Conservation (phyloP, 2,888 invertebrate species). For the Pinctada fucata region DNA sequence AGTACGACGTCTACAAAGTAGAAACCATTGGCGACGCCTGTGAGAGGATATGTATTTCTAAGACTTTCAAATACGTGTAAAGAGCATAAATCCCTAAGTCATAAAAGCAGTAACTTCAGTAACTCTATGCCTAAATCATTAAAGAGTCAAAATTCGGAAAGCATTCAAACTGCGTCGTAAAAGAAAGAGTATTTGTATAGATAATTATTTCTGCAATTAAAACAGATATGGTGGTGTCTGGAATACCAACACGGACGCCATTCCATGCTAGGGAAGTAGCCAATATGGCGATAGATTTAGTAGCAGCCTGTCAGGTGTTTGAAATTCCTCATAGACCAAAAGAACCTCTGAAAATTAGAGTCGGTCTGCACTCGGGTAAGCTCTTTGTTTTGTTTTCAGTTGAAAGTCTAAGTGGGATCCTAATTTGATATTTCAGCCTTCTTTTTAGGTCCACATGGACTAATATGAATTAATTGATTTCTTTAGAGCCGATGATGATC, state of each 20-base stretch:
- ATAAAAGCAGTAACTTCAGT: neutral
- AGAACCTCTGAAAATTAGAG: conserved; percentile 63
- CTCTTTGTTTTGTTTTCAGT: too few relatives aligned
- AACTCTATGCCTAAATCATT: neutral
- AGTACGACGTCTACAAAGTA: conserved; percentile 69
- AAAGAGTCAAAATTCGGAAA: too few relatives aligned
- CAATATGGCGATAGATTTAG: conserved; percentile 66
- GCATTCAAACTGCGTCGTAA: too few relatives aligned
- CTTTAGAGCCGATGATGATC: too few relatives aligned
- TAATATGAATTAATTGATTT: too few relatives aligned
- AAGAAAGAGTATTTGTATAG: too few relatives aligned
- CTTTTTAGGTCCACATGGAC: too few relatives aligned
- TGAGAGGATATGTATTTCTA: conserved; percentile 47
- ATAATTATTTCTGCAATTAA: too few relatives aligned
- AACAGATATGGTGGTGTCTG: conserved; percentile 73
- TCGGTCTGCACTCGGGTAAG: conserved; percentile 69
- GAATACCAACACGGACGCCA: conserved; percentile 61
- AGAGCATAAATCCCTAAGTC: too few relatives aligned
- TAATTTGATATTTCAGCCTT: too few relatives aligned
- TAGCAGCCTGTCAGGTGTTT: conserved; percentile 57
- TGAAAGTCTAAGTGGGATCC: too few relatives aligned
- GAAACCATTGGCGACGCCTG: conserved; percentile 73
- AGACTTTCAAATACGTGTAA: too few relatives aligned
- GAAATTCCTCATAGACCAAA: conserved; percentile 65
- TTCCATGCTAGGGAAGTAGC: conserved; percentile 65